Evolutionary conservation across 2,113 vertebrate species (phyloP), one percentile per base, ranked within the genome.

Genomic region (Apodemus sylvaticus): DNA sequence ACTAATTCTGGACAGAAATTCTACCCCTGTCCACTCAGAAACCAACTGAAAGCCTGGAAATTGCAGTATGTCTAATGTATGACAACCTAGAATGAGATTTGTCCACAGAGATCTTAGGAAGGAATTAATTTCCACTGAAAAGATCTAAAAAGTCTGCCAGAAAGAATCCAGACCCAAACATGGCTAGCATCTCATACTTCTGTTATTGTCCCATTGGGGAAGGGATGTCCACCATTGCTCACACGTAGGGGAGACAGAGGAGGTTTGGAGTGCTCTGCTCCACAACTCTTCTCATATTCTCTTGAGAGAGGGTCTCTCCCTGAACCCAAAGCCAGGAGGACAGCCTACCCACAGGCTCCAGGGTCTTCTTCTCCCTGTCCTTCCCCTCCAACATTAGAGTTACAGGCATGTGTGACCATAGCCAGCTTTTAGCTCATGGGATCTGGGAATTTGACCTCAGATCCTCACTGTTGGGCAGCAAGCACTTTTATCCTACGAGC

Each of bases 41-140:
- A 88, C 29, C 86, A 88, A 6, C 7, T 26, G 34, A 24, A 2
- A 34, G 7, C 22, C 66, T 71, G 45, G 48, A 42, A 60, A 9
- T 24, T 55, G 55, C 51, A 13, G 13, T 42, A 2, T 31, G 14
- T 92, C 45, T 66, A 64, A 88, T 60, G 51, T 4, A 88, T 3
- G 64, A 16, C 36, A 74, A 5, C 77, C 68, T 91, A 78, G 34
- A 90, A 92, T 78, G 2, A n/a, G 39, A 3, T 2, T 53, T 20
- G 48, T 36, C 45, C 48, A 39, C 31, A 31, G 24, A 91, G 92
- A 31, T 62, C n/a, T 34, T 31, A 83, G 42, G 34, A 93, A 77
- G 26, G 16, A 94, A 90, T 77, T 87, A 31, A 90, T 45, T 93
- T 94, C 90, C 79, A 85, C 64, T 51, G 34, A 74, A 90, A 91